Conservation (phyloP, 2,888 invertebrate genomes). For the Apamea monoglypha region DNA sequence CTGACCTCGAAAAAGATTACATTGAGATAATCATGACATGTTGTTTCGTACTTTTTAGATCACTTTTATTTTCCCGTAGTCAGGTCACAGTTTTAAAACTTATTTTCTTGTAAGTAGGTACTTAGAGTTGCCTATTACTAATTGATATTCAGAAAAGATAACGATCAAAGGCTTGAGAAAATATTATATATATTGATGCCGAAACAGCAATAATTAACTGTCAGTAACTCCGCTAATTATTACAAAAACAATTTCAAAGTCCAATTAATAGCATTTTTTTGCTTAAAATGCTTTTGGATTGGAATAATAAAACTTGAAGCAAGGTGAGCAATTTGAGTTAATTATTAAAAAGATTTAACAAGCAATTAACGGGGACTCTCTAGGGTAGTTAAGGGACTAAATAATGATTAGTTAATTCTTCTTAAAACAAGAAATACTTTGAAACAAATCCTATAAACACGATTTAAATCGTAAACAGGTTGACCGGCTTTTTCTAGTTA, state of each 20-base stretch:
- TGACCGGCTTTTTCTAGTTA: neutral
- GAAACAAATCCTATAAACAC: neutral
- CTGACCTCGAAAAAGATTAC: no score
- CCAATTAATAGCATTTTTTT: constrained; percentile 20
- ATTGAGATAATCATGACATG: no score
- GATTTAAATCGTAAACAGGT: neutral
- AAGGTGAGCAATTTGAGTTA: constrained; percentile 5
- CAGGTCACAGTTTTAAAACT: no score
- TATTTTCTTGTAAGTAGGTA: no score
- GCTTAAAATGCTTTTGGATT: constrained; percentile 1
- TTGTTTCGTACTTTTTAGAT: no score
- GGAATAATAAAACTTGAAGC: constrained; percentile 17
- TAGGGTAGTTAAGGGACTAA: neutral
- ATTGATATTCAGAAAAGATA: neutral
- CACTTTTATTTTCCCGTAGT: no score
- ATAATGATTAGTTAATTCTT: neutral
- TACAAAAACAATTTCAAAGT: constrained; percentile 37
- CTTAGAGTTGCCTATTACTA: neutral
- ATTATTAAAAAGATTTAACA: constrained; percentile 20
- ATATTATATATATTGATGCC: neutral
- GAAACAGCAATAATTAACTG: neutral
- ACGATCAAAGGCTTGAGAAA: neutral
- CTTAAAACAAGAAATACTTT: neutral
- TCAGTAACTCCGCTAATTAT: constrained; percentile 14
- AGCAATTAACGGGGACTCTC: constrained; percentile 10